Conservation (phyloP, 2,888 invertebrate genomes). For the Julus scandinavius region DNA sequence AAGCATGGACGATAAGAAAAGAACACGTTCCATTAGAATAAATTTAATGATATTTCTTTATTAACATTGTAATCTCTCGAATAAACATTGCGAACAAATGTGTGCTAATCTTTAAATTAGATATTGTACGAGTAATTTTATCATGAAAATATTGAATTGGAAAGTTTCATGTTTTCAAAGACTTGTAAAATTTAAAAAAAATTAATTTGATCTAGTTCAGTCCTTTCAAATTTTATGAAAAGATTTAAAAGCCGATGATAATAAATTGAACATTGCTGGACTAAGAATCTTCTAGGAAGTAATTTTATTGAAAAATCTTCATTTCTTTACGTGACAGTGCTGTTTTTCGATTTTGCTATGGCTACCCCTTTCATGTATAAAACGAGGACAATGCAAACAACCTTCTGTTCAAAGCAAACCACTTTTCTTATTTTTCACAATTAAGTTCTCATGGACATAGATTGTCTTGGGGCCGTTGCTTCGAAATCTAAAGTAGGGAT, state of each 20-base stretch:
- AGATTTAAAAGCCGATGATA: not conserved
- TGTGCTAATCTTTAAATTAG: too few relatives aligned
- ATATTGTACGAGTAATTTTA: too few relatives aligned
- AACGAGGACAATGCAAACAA: not conserved
- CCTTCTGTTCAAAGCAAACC: conserved; percentile 12
- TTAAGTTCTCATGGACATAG: not conserved
- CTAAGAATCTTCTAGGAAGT: not conserved
- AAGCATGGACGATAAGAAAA: too few relatives aligned
- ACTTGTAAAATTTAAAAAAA: not conserved
- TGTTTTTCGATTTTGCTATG: not conserved
- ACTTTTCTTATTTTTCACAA: not conserved
- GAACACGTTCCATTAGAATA: too few relatives aligned
- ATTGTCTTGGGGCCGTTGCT: conserved; percentile 28
- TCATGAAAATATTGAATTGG: not conserved
- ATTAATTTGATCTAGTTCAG: not conserved
- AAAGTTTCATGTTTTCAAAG: not conserved
- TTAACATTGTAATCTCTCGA: too few relatives aligned
- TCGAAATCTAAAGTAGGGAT: not conserved
- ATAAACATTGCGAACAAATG: too few relatives aligned
- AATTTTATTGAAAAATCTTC: conserved; percentile 15
- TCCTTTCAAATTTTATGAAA: not conserved
- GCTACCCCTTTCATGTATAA: not conserved
- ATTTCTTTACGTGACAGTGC: not conserved
- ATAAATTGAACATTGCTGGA: not conserved
- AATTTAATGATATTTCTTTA: too few relatives aligned